Base-by-base conservation (phyloP, 2,888 invertebrate species). In the Heliconius ismenius region DNA sequence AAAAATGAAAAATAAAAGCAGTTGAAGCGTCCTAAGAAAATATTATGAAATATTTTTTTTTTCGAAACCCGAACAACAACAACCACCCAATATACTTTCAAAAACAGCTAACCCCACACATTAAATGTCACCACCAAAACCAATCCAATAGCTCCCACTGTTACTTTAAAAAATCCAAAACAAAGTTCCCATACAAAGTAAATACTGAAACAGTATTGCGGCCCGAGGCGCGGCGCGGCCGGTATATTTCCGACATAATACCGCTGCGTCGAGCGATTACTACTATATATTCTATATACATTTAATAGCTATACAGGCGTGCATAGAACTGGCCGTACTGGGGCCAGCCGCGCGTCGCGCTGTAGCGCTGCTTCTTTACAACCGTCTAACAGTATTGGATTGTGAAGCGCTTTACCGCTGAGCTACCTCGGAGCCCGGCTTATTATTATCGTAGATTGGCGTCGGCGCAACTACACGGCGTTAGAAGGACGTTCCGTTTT, bases 221-320 rank as follows among this genome's bases (percentile, higher is more conserved):
- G 93, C 93, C 89, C 89, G 89, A 91, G 91, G 89, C 93, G 92
- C 90, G 89, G 88, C 87, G 89, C 93, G 88, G 89, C 92, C 93
- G 92, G 93, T 94, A 94, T 94, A 94, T 94, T 94, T 94, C 94
- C 94, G 93, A 94, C 94, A 94, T 94, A 94, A 94, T 94, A 94
- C 94, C 94, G 94, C 94, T 94, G 94, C 94, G 94, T 94, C 94
- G 94, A 94, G 94, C 94, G 94, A 94, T 94, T 94, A 94, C 94
- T 94, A 94, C 94, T 94, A 94, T 94, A 94, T 94, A 94, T 94
- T 94, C 94, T 93, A 94, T 94, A 94, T 94, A 94, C 94, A 94
- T 94, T 94, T 94, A 93, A 94, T 93, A 94, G 93, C 93, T 94
- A 94, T 94, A 94, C 93, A 94, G 93, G 93, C 94, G 93, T 93